These are phyloP conservation scores for Acrocephalus scirpaceus DNA, from an alignment of 2,797 vertebrate genomes.

Conservation along the genomic window DNA sequence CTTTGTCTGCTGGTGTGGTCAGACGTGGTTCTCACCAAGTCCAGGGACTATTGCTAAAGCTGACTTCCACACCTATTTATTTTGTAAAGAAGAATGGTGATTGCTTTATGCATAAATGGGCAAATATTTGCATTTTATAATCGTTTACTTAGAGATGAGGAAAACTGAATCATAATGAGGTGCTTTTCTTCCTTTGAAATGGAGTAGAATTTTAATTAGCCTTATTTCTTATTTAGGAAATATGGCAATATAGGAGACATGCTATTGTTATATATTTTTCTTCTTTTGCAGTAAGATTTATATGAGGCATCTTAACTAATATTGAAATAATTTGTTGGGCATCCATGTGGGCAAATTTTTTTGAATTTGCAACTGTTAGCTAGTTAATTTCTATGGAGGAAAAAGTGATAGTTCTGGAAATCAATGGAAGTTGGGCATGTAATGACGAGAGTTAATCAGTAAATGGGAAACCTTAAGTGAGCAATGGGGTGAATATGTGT, in stretches of 20 bases:
- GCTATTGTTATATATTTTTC: neutral
- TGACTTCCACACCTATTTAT: neutral
- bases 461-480: neutral
- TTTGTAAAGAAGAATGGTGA: neutral
- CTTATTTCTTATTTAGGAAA: neutral
- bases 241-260: neutral
- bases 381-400: neutral
- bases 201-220: constrained; percentile 10
- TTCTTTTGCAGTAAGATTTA: neutral
- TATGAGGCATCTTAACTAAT: neutral
- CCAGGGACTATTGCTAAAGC: neutral
- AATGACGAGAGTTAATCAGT: neutral
- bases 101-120: neutral
- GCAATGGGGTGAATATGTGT: neutral
- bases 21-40: neutral
- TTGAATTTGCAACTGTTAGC: neutral
- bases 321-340: neutral
- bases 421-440: neutral
- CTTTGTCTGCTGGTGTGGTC: neutral
- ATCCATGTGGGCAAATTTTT: neutral
- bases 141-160: constrained; percentile 2
- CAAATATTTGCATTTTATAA: constrained; percentile 46
- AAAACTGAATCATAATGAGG: neutral
- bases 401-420: neutral
- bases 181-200: constrained; percentile 14